Evolutionary conservation across 2,113 vertebrate species (phyloP).

Genomic region (Beaufortia kweichowensis): DNA sequence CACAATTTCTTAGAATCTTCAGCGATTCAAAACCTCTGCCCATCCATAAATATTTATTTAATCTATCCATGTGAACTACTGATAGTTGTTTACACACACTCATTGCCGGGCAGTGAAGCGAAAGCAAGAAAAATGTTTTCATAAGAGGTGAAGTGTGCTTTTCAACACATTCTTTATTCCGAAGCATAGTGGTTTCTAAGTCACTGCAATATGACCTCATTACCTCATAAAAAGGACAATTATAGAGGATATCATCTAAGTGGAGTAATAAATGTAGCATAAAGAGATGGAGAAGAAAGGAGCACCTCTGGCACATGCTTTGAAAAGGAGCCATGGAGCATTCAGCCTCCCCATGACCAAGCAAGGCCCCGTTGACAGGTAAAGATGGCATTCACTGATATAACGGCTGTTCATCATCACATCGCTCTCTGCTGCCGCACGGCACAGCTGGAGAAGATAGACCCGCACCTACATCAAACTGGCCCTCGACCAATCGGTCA

Average conservation of each 20-base stretch:
- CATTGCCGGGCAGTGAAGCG: conserved; percentile 17
- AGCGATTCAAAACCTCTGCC: neutral
- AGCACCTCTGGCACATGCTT: conserved; percentile 62
- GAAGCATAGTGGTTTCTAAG: conserved; percentile 59
- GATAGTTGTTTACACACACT: conserved; percentile 32
- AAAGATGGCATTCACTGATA: conserved; percentile 75
- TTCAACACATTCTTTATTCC: conserved; percentile 62
- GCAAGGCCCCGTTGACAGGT: conserved; percentile 70
- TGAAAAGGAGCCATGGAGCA: conserved; percentile 66
- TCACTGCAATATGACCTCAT: conserved; percentile 66
- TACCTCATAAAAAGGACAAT: conserved; percentile 56
- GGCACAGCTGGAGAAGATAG: conserved; percentile 13
- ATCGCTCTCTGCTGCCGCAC: conserved; percentile 57
- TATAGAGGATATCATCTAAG: conserved; percentile 69
- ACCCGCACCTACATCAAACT: conserved; percentile 10
- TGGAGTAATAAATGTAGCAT: conserved; percentile 72
- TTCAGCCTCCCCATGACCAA: conserved; percentile 64
- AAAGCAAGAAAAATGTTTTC: conserved; percentile 43
- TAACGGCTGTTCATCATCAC: conserved; percentile 73
- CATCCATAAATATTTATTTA: conserved; percentile 17
- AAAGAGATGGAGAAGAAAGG: conserved; percentile 65
- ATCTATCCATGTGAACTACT: conserved; percentile 12
- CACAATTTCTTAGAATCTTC: neutral
- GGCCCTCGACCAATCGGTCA: neutral
- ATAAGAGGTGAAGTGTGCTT: conserved; percentile 59